A percentile compares a stretch with the other conserved stretches of the same genome.
phyloP scores from a whole-genome alignment of 2,113 vertebrate species.

The Tor tambroides region DNA sequence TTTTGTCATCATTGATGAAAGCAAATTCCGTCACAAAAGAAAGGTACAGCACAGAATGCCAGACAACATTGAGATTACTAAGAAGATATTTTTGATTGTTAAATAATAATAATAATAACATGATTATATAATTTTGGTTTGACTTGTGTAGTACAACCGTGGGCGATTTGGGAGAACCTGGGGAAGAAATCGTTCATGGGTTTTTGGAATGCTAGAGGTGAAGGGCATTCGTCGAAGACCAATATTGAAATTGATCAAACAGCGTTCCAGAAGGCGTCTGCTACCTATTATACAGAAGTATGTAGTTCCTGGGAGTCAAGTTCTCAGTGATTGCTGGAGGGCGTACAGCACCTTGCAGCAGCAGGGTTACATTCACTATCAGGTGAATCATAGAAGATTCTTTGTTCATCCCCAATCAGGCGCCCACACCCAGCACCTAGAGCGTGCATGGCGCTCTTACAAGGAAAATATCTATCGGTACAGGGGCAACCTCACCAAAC shows the following conservation, averaged over 20 bases:
- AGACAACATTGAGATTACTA: background rate
- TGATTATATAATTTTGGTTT: background rate
- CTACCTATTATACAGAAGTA: slow-evolving; percentile 5
- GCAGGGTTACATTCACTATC: background rate
- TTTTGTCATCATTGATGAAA: background rate
- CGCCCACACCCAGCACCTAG: background rate
- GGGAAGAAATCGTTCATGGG: background rate
- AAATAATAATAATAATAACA: slow-evolving; percentile 7
- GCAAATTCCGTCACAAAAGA: background rate
- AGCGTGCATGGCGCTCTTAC: background rate
- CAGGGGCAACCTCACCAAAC: background rate
- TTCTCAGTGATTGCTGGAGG: background rate
- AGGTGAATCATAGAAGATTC: background rate
- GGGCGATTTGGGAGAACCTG: slow-evolving; percentile 5
- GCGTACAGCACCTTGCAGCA: background rate
- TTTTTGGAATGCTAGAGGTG: background rate
- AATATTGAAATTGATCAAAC: background rate
- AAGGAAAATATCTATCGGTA: background rate
- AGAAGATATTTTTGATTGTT: too few relatives aligned
- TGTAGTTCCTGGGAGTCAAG: background rate
- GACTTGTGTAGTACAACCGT: slow-evolving; percentile 1
- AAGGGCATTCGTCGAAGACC: background rate
- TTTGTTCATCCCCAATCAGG: background rate
- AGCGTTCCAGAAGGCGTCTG: background rate
- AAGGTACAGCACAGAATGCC: background rate